Evolutionary conservation across 2,113 vertebrate genomes (phyloP).

Genomic region (Limanda limanda): DNA sequence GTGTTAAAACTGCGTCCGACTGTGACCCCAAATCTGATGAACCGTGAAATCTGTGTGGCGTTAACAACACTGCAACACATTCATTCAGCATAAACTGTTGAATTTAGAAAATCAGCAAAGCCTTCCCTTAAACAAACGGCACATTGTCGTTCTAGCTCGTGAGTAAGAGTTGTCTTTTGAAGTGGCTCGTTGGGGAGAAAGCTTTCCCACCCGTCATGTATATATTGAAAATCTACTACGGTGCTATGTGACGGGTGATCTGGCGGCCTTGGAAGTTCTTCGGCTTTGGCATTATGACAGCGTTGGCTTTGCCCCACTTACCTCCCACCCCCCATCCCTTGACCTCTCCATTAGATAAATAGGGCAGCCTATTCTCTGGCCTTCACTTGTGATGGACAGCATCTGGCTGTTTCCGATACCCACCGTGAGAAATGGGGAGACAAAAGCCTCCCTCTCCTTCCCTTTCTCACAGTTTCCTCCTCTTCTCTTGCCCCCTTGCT

Average conservation of each 20-base stretch:
- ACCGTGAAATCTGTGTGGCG: not conserved
- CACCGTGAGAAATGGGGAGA: constrained; percentile 69
- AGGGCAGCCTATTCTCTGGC: constrained; percentile 64
- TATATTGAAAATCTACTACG: not conserved
- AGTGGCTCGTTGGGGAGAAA: not conserved
- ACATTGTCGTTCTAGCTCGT: no score
- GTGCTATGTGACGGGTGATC: not conserved
- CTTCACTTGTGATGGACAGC: constrained; percentile 70
- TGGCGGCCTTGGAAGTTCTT: constrained; percentile 15
- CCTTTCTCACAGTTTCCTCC: constrained; percentile 56
- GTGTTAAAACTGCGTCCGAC: not conserved
- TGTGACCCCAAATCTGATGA: not conserved
- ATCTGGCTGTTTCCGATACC: constrained; percentile 71
- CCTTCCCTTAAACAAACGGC: not conserved
- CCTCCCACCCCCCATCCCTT: constrained; percentile 29
- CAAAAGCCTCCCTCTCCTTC: constrained; percentile 56
- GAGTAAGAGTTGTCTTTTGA: no score
- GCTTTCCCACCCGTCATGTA: not conserved
- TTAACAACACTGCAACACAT: not conserved
- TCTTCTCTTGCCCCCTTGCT: constrained; percentile 42
- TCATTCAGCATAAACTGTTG: not conserved
- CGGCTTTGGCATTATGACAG: constrained; percentile 34
- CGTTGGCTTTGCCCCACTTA: constrained; percentile 43
- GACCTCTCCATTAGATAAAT: constrained; percentile 73
- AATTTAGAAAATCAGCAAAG: not conserved